Evolutionary conservation across 2,113 vertebrate genomes (phyloP), one percentile per base, ranked within the genome.

Genomic region (Cyphomyrus discorhynchus): DNA sequence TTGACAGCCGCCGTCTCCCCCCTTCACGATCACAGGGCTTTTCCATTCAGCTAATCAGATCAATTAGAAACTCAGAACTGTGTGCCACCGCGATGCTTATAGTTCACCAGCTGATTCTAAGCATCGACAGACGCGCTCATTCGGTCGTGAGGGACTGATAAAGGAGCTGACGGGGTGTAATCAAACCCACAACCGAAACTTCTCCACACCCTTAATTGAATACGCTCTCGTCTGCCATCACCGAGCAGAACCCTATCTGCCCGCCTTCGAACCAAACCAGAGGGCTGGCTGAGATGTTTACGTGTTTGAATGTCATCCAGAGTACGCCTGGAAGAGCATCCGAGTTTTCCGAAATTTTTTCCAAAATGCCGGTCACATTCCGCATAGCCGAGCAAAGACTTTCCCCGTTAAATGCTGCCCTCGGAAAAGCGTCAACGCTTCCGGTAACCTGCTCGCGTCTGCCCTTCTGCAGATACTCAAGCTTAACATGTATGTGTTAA

Each of bases 21-120:
- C 24, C 24, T 2, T 84, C 21, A 47, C 45, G 11, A 84, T 45
- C 39, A n/a, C 82, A 9, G 17, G 42, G 42, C 9, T 84, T 47
- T 84, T 84, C 19, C 39, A 84, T 84, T 84, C 82, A 84, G 42
- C 45, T 45, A 84, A 84, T 84, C 82, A 84, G 82, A 46, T 84
- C 82, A 47, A 84, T 84, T 84, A 47, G 19, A 84, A 47, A 84
- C 45, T 80, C 74, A 42, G 45, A 45, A 8, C 21, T 3, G 1
- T 10, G 45, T n/a, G 3, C 21, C 42, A 3, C 39, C 15, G 0
- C 1, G 39, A 46, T 24, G 4, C 77, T 42, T 39, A 42, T 82
- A 82, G 45, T n/a, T 84, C 24, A 80, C 31, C 35, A 5, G 82
- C 45, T 84, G 82, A 84, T 47, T 84, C 19, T 47, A 45, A 24